Evolutionary conservation across 2,797 vertebrate species (phyloP).

Genomic region (Sparidentex hasta): DNA sequence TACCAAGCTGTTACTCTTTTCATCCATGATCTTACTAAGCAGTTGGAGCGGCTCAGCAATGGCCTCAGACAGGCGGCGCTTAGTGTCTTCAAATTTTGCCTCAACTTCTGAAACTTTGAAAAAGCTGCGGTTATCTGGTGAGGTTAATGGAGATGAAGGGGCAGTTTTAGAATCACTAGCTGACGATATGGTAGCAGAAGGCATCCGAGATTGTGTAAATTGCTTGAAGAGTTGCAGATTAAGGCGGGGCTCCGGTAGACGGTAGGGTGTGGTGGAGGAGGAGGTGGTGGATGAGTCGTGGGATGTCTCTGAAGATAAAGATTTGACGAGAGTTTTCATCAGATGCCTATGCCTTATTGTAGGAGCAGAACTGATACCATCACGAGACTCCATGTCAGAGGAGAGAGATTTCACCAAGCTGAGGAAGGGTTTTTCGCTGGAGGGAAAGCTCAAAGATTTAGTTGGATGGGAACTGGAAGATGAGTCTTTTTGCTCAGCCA

Average conservation of each 20-base stretch:
- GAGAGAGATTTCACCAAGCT: conserved; percentile 93
- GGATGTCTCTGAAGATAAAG: conserved; percentile 94
- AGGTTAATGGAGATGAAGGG: conserved; percentile 93
- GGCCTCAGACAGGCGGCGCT: conserved; percentile 94
- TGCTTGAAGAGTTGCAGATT: conserved; percentile 97
- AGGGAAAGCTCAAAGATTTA: conserved; percentile 87
- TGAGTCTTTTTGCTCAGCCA: conserved; percentile 64
- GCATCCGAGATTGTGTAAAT: conserved; percentile 92
- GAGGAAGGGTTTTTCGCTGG: conserved; percentile 90
- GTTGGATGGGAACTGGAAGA: conserved; percentile 85
- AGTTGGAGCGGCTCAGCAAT: conserved; percentile 96
- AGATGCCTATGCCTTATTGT: conserved; percentile 90
- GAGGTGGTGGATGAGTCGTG: conserved; percentile 86
- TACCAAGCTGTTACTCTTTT: conserved; percentile 87
- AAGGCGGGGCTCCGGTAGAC: conserved; percentile 91
- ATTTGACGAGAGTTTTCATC: conserved; percentile 97
- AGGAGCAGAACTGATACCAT: conserved; percentile 74
- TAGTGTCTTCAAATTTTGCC: conserved; percentile 97
- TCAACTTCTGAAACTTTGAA: conserved; percentile 98
- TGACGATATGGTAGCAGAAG: conserved; percentile 56
- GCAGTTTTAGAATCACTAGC: conserved; percentile 94
- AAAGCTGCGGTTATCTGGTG: conserved; percentile 94
- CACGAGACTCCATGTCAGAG: conserved; percentile 91
- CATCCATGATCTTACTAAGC: conserved; percentile 97
- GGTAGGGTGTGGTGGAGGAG: conserved; percentile 80